phyloP scores from a whole-genome alignment of 1,140 invertebrate species.

The Neelides sp. region DNA sequence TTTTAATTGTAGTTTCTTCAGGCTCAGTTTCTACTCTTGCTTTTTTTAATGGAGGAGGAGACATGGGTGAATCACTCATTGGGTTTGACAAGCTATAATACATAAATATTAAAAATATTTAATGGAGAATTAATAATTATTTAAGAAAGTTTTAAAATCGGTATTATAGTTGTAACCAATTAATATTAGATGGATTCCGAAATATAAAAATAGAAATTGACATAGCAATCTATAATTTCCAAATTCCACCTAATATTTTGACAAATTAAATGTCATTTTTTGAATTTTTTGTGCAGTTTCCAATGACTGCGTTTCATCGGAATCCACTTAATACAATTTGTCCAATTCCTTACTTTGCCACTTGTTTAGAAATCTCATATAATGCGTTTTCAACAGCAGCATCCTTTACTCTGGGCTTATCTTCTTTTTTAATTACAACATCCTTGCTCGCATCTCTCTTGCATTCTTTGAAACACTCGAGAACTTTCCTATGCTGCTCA shows the following conservation, averaged over 20 bases:
- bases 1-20: neutral
- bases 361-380: neutral
- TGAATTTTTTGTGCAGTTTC: no score
- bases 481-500: conserved; percentile 58
- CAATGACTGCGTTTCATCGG: no score
- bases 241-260: no score
- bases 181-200: no score
- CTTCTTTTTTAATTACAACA: conserved; percentile 33
- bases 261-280: no score
- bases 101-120: neutral
- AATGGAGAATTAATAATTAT: neutral
- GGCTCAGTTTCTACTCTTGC: neutral
- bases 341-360: neutral
- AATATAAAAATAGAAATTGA: no score
- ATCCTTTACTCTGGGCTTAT: conserved; percentile 3
- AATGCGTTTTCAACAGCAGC: conserved; percentile 12
- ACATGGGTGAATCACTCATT: conserved; percentile 68
- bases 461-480: conserved; percentile 72
- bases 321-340: no score
- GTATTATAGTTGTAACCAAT: no score
- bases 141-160: neutral
- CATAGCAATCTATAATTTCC: no score
- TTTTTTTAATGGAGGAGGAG: conserved; percentile 42
- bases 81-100: conserved; percentile 38
- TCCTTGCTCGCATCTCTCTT: conserved; percentile 42